Conservation (phyloP, 1,140 invertebrate species). For the Bombus pyrosoma region DNA sequence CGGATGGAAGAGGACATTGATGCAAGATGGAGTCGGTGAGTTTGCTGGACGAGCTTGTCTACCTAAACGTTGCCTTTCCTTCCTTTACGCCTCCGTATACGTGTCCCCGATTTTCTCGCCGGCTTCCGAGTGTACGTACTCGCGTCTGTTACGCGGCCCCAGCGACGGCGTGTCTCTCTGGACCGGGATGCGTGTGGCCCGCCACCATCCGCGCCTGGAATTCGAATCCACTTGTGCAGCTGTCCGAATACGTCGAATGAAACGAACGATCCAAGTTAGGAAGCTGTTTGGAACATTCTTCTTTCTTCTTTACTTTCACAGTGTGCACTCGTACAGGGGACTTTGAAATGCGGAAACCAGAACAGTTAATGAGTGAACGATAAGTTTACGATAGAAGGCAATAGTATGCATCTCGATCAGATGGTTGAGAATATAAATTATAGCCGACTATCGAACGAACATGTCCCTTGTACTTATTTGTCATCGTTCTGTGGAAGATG, state of each 20-base stretch:
- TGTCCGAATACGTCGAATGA: constrained; percentile 30
- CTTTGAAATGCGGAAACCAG: no score
- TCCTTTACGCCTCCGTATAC: constrained; percentile 49
- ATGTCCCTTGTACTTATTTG: neutral
- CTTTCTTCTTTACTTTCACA: neutral
- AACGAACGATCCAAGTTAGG: neutral
- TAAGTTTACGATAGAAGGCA: neutral
- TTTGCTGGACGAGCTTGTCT: constrained; percentile 63
- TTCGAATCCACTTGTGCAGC: constrained; percentile 47
- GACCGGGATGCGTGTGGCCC: constrained; percentile 30
- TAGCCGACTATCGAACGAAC: no score
- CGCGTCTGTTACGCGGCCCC: neutral
- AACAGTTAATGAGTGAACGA: neutral
- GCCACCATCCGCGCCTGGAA: constrained; percentile 47
- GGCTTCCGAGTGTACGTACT: constrained; percentile 33
- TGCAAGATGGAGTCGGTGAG: constrained; percentile 36
- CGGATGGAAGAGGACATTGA: constrained; percentile 21
- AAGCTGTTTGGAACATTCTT: neutral
- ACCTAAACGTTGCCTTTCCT: constrained; percentile 48
- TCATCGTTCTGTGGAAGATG: neutral
- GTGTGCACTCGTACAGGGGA: neutral
- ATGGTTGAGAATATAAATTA: neutral
- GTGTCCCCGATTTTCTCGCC: constrained; percentile 43
- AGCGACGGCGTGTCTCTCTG: constrained; percentile 1
- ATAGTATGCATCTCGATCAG: neutral